Evolutionary conservation across 1,140 invertebrate genomes (phyloP), one percentile per base, ranked within the genome.

Genomic region (Liolophura sinensis): DNA sequence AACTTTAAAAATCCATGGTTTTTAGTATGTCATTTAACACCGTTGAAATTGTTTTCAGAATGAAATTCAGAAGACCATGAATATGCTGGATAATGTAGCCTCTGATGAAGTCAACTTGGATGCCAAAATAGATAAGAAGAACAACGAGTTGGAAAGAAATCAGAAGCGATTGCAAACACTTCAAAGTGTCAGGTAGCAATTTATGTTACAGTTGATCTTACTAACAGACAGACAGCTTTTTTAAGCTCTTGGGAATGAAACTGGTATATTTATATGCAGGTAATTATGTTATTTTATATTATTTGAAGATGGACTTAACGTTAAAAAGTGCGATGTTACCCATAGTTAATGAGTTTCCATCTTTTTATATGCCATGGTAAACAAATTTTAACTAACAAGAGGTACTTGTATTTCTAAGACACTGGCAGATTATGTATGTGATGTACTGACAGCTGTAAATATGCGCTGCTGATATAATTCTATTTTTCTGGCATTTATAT

Each of bases 61-160:
- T 65, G 91, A 93, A 75, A 90, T 93, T n/a, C 82, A 87, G 9
- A 90, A 91, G 67, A 92, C 89, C 0, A 88, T 90, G 61, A 87
- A 88, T 56, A 89, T 92, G 78, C 92, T 96, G 62, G 91, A 92
- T 72, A 95, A 91, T 84, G 91, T 96, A 16, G 90, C 92, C 56
- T 90, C 91, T 46, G 93, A 92, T 77, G 91, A 97, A 87, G 88
- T 91, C 64, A 94, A 90, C 73, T 84, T 99, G 0, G 94, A 96
- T 72, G 88, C 89, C 1, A 97, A 98, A 87, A 93, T 99, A 68
- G 95, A 98, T 79, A 91, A 96, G 56, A 91, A 94, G 72, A 89
- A 90, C 73, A 89, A 89, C 6, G 97, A 99, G 81, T 86, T 98
- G 58, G 94, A 97, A 69, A 86, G 97, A 68, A 95, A 95, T 78